Evolutionary conservation across 2,113 vertebrate species (phyloP).

Genomic region (Rissa tridactyla): DNA sequence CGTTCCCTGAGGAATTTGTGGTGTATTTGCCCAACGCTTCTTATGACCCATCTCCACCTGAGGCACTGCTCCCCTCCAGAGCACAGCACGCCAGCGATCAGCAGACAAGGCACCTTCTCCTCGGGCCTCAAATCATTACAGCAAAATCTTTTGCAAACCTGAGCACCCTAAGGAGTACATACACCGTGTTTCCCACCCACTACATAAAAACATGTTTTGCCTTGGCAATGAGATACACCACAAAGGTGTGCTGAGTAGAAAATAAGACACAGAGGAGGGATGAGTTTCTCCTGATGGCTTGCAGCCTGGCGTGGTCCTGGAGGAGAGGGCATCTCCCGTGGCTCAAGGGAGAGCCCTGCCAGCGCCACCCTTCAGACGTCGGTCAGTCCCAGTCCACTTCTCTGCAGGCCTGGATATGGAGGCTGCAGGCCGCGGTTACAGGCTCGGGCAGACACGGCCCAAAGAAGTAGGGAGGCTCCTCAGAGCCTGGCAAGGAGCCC

Average conservation of each 20-base stretch:
- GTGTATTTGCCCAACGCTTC: background rate
- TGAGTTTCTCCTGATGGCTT: background rate
- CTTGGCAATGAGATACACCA: background rate
- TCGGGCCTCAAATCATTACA: background rate
- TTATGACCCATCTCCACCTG: background rate
- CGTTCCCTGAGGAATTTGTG: background rate
- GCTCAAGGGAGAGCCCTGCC: fast-evolving
- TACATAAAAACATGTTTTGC: fast-evolving
- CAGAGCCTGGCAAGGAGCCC: background rate
- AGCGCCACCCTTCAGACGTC: fast-evolving
- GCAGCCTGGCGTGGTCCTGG: fast-evolving
- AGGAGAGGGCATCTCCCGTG: fast-evolving
- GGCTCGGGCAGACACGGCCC: fast-evolving
- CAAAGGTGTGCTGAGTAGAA: background rate
- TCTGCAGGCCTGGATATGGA: fast-evolving
- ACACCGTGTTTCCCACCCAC: background rate
- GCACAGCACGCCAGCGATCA: background rate
- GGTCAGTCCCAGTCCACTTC: fast-evolving
- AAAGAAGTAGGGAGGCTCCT: background rate
- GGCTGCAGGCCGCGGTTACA: background rate
- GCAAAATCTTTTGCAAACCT: background rate
- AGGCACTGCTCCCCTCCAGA: background rate
- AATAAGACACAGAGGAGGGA: background rate
- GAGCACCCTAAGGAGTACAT: fast-evolving
- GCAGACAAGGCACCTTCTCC: background rate